Evolutionary conservation across 2,888 invertebrate genomes (phyloP), one percentile per base, ranked within the genome.

Genomic region (Uropetala carovei): DNA sequence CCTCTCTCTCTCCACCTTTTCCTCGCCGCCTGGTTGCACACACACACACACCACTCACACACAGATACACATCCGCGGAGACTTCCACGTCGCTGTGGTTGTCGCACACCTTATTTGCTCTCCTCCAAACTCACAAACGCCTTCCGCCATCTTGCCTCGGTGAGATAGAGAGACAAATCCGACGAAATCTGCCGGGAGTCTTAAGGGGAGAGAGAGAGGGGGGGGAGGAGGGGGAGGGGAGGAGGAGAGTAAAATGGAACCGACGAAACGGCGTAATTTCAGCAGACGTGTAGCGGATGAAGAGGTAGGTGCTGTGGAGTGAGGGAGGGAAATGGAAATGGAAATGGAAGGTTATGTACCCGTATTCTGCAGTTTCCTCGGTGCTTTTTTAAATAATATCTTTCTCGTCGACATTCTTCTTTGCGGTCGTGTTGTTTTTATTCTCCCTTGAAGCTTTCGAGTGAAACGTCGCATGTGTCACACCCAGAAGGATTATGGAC

Each of bases 51-150:
- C 43, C 43, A 43, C 43, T 3, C 43, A 43, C 43, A 43, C 43
- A 43, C 43, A 43, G 43, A 43, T 43, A 43, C 43, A 43, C 43
- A 43, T 43, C 43, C 43, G 43, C 43, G 43, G 43, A 43, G 43
- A 5, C 5, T 43, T 43, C 43, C 43, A 43, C 9, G 7, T 16
- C 64, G 64, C 16, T 64, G 64, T n/a, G 64, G 64, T 64, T 64
- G 64, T 64, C 75, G 75, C 75, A 75, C 27, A 27, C 27, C 75
- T 75, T 75, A 75, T 75, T 75, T 75, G 75, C 75, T 75, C 75
- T 0, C n/a, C 68, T 43, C 43, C 43, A 43, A 43, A 43, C 43
- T 43, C 43, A 43, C 43, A 43, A 43, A 43, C 64, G 64, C 64
- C 68, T 68, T 68, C n/a, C 68, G 68, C 68, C 68, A 68, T 68